Evolutionary conservation across 2,797 vertebrate genomes (phyloP).

Genomic region (Fratercula arctica): DNA sequence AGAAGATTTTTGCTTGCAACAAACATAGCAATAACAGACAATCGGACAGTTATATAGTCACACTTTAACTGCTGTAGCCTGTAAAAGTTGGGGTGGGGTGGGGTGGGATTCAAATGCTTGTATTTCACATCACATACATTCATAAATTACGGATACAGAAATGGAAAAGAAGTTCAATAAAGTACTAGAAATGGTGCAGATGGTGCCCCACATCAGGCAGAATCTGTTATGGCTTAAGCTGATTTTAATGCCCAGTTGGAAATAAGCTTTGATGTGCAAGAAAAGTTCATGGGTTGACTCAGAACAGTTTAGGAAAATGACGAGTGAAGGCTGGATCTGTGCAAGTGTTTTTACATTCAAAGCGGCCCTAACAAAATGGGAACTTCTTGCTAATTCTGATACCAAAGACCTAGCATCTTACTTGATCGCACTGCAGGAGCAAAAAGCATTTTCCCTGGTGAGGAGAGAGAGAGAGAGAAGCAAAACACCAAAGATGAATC

Average conservation of each 20-base stretch:
- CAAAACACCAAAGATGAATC: neutral
- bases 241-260: conserved; percentile 49
- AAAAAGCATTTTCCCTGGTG: neutral
- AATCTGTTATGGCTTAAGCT: conserved; percentile 19
- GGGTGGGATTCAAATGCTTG: neutral
- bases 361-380: neutral
- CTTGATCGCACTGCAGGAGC: neutral
- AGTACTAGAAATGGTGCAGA: neutral
- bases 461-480: neutral
- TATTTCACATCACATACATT: neutral
- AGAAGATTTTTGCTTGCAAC: neutral
- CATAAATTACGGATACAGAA: conserved; percentile 10
- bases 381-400: neutral
- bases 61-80: neutral
- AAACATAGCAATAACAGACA: neutral
- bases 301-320: conserved; percentile 47
- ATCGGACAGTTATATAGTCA: neutral
- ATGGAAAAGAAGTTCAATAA: neutral
- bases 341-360: conserved; percentile 1
- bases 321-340: conserved; percentile 18
- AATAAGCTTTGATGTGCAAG: conserved; percentile 61
- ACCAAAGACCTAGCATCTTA: neutral
- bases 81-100: neutral
- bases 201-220: neutral
- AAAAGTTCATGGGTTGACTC: conserved; percentile 50